Conservation (phyloP, 30 jellyfish, hydroid and myxozoan genomes). For the Chrysaora quinquecirrha region DNA sequence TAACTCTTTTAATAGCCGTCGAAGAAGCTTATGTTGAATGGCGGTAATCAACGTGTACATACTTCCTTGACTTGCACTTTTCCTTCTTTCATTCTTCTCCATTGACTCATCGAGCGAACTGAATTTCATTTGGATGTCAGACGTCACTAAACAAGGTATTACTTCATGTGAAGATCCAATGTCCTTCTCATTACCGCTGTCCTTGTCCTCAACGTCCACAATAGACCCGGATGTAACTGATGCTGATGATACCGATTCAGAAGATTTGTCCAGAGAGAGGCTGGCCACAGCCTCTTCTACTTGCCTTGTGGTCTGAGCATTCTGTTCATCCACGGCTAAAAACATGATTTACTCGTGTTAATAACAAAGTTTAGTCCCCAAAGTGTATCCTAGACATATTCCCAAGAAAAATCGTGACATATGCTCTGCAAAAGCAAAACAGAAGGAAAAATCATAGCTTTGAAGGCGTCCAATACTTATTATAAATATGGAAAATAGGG, state of each 20-base stretch:
- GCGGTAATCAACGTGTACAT: too few relatives aligned
- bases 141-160: background rate
- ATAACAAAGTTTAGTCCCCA: too few relatives aligned
- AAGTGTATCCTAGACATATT: too few relatives aligned
- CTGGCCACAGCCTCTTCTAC: conserved; percentile 69
- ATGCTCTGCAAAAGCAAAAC: too few relatives aligned
- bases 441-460: too few relatives aligned
- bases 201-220: conserved; percentile 76
- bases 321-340: conserved; percentile 87
- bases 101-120: conserved; percentile 34
- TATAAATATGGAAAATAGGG: too few relatives aligned
- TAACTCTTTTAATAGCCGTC: too few relatives aligned
- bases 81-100: conserved; percentile 46
- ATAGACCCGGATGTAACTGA: conserved; percentile 60
- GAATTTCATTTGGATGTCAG: conserved; percentile 27
- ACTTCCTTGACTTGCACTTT: conserved; percentile 88
- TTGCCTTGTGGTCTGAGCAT: conserved; percentile 69
- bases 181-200: conserved; percentile 71
- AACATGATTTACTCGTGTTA: too few relatives aligned
- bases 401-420: too few relatives aligned
- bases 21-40: too few relatives aligned
- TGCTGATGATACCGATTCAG: conserved; percentile 49
- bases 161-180: conserved; percentile 10
- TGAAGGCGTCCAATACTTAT: too few relatives aligned
- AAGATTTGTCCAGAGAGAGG: conserved; percentile 46